Conservation (phyloP, 1,140 invertebrate genomes). For the Drosophila obscura region DNA sequence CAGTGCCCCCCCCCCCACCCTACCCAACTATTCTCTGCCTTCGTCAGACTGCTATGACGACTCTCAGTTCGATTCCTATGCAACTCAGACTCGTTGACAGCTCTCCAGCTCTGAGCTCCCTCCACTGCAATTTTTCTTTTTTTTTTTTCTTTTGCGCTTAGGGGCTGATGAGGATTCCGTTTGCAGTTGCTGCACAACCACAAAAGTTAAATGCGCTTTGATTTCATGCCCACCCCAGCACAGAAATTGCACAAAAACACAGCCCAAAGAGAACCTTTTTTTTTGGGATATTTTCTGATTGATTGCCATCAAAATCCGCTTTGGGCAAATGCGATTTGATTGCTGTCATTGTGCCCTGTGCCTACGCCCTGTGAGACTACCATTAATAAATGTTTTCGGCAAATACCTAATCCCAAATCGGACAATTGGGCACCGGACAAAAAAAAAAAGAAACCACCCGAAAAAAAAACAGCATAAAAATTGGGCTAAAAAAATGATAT, state of each 20-base stretch:
- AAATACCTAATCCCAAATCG: constrained; percentile 65
- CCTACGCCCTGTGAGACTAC: constrained; percentile 23
- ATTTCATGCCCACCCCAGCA: constrained; percentile 54
- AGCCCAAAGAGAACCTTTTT: constrained; percentile 49
- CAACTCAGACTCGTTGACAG: constrained; percentile 28
- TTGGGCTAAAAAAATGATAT: constrained; percentile 53
- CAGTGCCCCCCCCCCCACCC: neutral
- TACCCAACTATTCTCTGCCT: neutral
- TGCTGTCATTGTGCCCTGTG: constrained; percentile 54
- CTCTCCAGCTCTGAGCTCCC: neutral
- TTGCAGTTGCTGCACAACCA: constrained; percentile 50
- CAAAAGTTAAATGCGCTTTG: constrained; percentile 80
- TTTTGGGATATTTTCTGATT: constrained; percentile 61
- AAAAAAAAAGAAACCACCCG: constrained; percentile 20
- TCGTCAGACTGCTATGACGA: neutral
- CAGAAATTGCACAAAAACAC: constrained; percentile 32
- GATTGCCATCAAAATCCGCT: constrained; percentile 78
- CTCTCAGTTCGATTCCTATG: neutral
- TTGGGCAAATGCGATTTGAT: constrained; percentile 80
- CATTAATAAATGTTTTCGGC: constrained; percentile 80
- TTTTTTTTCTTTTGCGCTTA: constrained; percentile 11
- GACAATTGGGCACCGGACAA: constrained; percentile 56
- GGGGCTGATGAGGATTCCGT: constrained; percentile 45
- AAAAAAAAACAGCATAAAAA: constrained; percentile 41
- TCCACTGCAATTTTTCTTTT: neutral